Evolutionary conservation across 64 coral and sea anemone species (phyloP).

Genomic region (Orbicella faveolata): DNA sequence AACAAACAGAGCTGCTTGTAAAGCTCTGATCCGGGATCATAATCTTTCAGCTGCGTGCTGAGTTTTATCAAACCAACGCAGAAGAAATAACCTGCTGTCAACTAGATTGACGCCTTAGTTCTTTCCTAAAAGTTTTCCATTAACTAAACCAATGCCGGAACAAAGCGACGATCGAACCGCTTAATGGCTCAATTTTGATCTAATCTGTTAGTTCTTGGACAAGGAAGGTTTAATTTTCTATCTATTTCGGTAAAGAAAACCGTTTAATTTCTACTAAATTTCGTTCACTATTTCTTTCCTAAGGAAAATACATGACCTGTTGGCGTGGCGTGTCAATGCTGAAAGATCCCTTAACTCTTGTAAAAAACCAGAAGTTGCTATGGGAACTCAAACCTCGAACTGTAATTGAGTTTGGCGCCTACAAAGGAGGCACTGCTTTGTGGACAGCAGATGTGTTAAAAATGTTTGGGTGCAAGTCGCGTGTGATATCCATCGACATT

Average conservation of each 20-base stretch:
- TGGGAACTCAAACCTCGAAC: constrained; percentile 50
- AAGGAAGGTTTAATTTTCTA: too few relatives aligned
- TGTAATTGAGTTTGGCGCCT: constrained; percentile 25
- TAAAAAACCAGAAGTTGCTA: constrained; percentile 10
- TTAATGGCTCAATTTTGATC: too few relatives aligned
- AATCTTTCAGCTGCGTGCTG: too few relatives aligned
- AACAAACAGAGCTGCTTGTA: too few relatives aligned
- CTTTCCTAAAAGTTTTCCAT: too few relatives aligned
- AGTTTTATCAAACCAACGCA: too few relatives aligned
- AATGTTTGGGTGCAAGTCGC: constrained; percentile 11
- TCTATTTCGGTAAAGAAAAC: background rate
- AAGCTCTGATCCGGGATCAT: too few relatives aligned
- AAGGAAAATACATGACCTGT: constrained; percentile 40
- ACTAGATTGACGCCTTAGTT: too few relatives aligned
- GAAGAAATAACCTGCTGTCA: too few relatives aligned
- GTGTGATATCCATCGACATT: constrained; percentile 33
- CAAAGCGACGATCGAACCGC: too few relatives aligned
- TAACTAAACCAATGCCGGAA: too few relatives aligned
- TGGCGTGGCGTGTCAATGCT: constrained; percentile 26
- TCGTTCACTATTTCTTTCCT: background rate
- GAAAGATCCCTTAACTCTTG: constrained; percentile 18
- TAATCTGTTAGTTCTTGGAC: too few relatives aligned
- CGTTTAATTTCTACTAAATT: background rate
- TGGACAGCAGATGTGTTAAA: constrained; percentile 38
- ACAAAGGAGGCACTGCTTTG: constrained; percentile 15